Base-by-base conservation (phyloP, 2,113 vertebrate species). In the Chaetodon auriga region DNA sequence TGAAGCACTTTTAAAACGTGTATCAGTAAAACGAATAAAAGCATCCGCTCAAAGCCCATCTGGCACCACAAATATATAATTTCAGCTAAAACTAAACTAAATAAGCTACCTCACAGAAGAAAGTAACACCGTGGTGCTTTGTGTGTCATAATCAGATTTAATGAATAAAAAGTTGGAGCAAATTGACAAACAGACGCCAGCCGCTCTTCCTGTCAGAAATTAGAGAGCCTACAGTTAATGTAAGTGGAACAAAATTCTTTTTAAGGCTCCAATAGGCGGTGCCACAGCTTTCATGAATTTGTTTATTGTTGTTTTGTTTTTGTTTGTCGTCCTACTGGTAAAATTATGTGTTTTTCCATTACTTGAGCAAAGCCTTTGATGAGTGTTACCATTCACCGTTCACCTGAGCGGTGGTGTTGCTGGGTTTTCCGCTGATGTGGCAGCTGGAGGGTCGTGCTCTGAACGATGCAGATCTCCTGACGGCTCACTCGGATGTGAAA, bases 1-100 rank as follows among this genome's bases (percentile, higher is more conserved):
- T 62, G 41, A 86, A 78, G 79, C 83, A 90, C 88, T 85, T 91
- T 84, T 68, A 49, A 75, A 69, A 46, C 19, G 7, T 9, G 7
- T 16, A 9, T 23, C 2, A 10, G n/a, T 70, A 12, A 58, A 48
- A 66, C 55, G 6, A 72, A 53, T 30, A 12, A 45, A 18, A 10
- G 46, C 64, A n/a, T 64, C 8, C 25, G 23, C 45, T 55, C 46
- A 61, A 68, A 62, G 45, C 16, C 8, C 21, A 43, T 43, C n/a
- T 65, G 35, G 30, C 12, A 65, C 3, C 18, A 18, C 46, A 54
- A 80, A 75, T 45, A 72, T 58, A 16, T 43, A 14, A 53, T 61
- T 41, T 23, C 15, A 43, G 30, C 18, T 18, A 4, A 68, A 61
- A 61, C 7, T 8, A n/a, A 23, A 30, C 30, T 54, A 66, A 57